Evolutionary conservation across 2,113 vertebrate species (phyloP), one percentile per base, ranked within the genome.

Genomic region (Grammomys dolichurus): DNA sequence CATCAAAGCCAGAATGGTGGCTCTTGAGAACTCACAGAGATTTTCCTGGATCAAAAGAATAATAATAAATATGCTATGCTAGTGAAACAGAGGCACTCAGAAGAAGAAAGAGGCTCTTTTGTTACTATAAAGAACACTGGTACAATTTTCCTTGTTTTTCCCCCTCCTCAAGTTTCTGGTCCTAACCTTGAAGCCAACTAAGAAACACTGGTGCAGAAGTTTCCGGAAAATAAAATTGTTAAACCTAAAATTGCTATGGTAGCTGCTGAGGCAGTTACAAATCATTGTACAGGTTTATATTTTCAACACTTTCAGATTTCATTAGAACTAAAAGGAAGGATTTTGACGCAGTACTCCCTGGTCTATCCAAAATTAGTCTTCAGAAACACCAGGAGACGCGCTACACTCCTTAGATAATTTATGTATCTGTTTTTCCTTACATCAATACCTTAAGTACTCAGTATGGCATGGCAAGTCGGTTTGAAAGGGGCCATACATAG

Each of bases 11-110:
- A 46, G 70, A 56, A n/a, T 82, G 72, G 87, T 93, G 43, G 40
- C n/a, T 84, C 78, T 94, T 80, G 90, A 95, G 72, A 84, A 93
- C 67, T 95, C 87, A 81, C 65, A 93, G 63, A 60, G 93, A 73
- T 95, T 65, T 93, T 94, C 80, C 82, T 93, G 87, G 51, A 80
- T 92, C 31, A 36, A 75, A 96, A 60, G 95, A 70, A 67, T 54
- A 67, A 54, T 65, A 75, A 89, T 11, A 84, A 78, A 46, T 60
- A 78, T 69, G 73, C 63, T 69, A 24, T 87, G 54, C 69, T 72
- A 10, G 54, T 90, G 76, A 91, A 70, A 72, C 31, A 93, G 85
- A 96, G 94, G 93, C 46, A 58, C 51, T 82, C 67, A 63, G 87
- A 75, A 93, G n/a, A 85, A 20, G 58, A 97, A 94, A 93, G 70